These are phyloP conservation scores for Ibycter americanus DNA, from an alignment of 2,797 vertebrate species.

Conservation along the genomic window DNA sequence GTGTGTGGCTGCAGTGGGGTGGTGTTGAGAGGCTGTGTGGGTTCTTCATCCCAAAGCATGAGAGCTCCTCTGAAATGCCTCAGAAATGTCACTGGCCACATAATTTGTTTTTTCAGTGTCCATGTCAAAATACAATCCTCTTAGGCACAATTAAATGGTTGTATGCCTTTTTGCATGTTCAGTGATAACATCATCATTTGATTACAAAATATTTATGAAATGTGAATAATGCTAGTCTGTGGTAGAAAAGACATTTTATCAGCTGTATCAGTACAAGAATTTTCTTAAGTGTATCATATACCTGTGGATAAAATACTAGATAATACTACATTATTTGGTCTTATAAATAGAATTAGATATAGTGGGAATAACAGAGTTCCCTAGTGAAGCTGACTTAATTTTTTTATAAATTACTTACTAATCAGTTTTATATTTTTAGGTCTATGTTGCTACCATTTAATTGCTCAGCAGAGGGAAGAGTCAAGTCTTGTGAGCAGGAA, in stretches of 20 bases:
- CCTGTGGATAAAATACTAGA: background rate
- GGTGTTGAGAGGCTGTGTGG: background rate
- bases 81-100: accelerated
- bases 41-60: background rate
- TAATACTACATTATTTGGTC: background rate
- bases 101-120: background rate
- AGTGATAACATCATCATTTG: background rate
- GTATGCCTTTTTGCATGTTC: background rate
- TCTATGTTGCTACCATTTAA: conserved; percentile 9
- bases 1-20: accelerated
- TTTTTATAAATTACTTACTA: conserved; percentile 44
- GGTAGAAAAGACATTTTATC: background rate
- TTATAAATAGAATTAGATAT: conserved; percentile 28
- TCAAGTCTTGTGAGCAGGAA: background rate
- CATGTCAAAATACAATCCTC: background rate
- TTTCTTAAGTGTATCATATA: background rate
- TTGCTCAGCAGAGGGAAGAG: conserved; percentile 12
- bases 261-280: background rate
- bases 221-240: background rate
- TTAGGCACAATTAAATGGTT: background rate
- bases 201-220: background rate
- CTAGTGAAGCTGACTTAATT: conserved; percentile 26
- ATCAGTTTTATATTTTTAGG: conserved; percentile 62
- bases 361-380: background rate
- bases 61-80: background rate